Evolutionary conservation across 1,140 invertebrate genomes (phyloP).

Genomic region (Papilio aristodemus): DNA sequence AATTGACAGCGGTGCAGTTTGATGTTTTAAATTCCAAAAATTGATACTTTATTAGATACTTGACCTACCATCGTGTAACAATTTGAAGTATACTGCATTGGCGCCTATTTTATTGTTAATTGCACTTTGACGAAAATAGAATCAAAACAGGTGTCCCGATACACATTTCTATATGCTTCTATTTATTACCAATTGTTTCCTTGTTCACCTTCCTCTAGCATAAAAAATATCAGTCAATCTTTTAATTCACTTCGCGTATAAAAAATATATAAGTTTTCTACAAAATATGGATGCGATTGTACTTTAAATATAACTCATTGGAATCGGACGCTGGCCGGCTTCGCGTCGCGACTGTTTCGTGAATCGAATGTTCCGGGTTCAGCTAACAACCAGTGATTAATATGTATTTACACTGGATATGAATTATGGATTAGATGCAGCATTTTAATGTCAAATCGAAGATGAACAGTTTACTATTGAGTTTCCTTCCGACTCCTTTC

Average conservation of each 20-base stretch:
- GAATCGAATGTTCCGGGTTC: slow-evolving; percentile 8
- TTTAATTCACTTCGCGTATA: not conserved
- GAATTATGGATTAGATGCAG: slow-evolving; percentile 8
- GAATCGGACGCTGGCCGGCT: not conserved
- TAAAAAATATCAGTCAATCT: not conserved
- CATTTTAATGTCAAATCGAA: slow-evolving; percentile 10
- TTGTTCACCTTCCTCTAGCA: not conserved
- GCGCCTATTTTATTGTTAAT: too few species aligned
- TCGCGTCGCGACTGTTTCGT: slow-evolving; percentile 16
- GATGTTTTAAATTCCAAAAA: not conserved
- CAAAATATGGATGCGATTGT: not conserved
- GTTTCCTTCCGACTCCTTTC: not conserved
- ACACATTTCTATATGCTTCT: too few species aligned
- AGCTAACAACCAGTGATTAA: slow-evolving; percentile 12
- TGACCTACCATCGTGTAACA: not conserved
- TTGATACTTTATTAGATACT: not conserved
- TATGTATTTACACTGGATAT: slow-evolving; percentile 13
- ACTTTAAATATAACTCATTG: slow-evolving; percentile 18
- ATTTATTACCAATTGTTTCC: too few species aligned
- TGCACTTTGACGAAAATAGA: too few species aligned
- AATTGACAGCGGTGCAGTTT: not conserved
- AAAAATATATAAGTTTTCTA: not conserved
- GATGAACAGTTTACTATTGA: not conserved
- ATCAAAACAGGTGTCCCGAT: too few species aligned
- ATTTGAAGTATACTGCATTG: too few species aligned